These are phyloP conservation scores for Lophotis ruficrista DNA, from an alignment of 2,113 vertebrate species.

Conservation along the genomic window DNA sequence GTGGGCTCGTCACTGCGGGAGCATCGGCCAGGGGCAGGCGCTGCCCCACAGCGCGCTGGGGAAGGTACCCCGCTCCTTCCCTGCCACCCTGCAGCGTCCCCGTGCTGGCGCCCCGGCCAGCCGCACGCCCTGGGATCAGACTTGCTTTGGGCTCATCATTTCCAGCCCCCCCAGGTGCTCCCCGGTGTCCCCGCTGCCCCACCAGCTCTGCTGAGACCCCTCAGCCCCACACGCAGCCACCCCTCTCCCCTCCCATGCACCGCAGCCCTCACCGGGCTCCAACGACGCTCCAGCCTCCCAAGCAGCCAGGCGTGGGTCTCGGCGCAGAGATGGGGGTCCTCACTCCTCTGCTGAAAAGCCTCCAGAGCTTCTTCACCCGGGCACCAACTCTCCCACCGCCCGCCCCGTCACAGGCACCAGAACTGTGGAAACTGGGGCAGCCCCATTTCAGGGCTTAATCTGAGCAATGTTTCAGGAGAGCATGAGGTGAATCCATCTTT, in stretches of 20 bases:
- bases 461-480: not conserved
- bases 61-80: not conserved
- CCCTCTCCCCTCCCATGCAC: not conserved
- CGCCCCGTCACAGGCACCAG: not conserved
- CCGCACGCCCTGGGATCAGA: fast-evolving
- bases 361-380: not conserved
- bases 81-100: not conserved
- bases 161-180: not conserved
- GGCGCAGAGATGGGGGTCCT: not conserved
- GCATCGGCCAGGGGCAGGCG: not conserved
- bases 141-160: not conserved
- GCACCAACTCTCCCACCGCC: not conserved
- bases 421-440: not conserved
- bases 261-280: fast-evolving
- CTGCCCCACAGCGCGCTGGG: not conserved
- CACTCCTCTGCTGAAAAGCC: not conserved
- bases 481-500: not conserved
- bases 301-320: no score
- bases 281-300: not conserved
- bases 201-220: not conserved
- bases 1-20: not conserved
- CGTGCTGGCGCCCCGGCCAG: fast-evolving
- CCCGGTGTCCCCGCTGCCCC: not conserved
- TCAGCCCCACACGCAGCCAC: fast-evolving
- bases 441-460: not conserved